Conservation (phyloP, 2,113 vertebrate genomes). For the Erpornis zantholeuca region DNA sequence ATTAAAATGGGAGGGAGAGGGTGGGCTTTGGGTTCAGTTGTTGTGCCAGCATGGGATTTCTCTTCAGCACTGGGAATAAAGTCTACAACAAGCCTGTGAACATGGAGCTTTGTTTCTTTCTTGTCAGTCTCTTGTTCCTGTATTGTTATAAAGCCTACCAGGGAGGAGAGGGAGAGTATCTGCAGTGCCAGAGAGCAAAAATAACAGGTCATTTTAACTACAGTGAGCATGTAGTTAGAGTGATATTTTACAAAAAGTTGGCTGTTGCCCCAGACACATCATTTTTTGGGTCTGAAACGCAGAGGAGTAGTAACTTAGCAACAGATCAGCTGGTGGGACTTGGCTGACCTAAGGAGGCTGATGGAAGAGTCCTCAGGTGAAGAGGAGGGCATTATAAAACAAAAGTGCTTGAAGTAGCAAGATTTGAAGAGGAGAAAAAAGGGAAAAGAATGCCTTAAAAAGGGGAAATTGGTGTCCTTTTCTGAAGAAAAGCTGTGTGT, state of each 20-base stretch:
- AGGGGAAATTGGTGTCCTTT: background rate
- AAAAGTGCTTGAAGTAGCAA: background rate
- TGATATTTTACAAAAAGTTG: conserved; percentile 5
- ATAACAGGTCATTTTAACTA: background rate
- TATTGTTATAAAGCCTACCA: background rate
- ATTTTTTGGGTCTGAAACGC: background rate
- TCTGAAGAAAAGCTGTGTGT: background rate
- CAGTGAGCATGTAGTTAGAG: background rate
- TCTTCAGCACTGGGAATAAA: background rate
- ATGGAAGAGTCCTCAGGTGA: background rate
- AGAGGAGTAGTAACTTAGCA: conserved; percentile 23
- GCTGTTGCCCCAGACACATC: conserved; percentile 7
- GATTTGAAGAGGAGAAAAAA: background rate
- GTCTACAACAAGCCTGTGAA: background rate
- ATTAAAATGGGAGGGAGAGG: background rate
- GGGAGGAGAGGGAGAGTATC: background rate
- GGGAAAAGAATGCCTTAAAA: background rate
- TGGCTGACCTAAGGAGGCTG: background rate
- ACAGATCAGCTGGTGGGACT: background rate
- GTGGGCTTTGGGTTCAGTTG: background rate
- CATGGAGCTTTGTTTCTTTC: background rate
- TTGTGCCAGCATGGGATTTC: background rate
- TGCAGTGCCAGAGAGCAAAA: background rate
- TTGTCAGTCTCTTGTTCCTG: background rate
- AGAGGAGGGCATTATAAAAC: background rate